Percentiles rank a stretch among this genome's conserved stretches.
Conservation (phyloP, 2,888 invertebrate genomes). For the Drosophila koepferae region DNA sequence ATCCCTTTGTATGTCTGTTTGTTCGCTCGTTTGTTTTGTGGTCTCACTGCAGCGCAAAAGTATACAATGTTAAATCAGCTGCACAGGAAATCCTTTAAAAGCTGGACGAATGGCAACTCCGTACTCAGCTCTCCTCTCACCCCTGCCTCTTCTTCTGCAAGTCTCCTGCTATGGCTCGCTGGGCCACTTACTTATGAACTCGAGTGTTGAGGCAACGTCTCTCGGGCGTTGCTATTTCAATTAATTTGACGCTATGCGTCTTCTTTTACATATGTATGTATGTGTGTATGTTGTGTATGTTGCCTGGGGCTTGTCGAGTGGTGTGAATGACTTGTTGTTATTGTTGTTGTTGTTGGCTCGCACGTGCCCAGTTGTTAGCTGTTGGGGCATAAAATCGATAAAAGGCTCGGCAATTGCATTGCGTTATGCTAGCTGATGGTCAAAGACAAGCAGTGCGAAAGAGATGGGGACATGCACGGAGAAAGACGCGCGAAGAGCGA, state of each 20-base stretch:
- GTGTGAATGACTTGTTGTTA: slow-evolving; percentile 69
- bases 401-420: slow-evolving; percentile 72
- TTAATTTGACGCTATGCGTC: slow-evolving; percentile 54
- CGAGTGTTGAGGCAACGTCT: slow-evolving; percentile 45
- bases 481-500: background rate
- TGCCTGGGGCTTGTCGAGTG: slow-evolving; percentile 34
- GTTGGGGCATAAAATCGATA: slow-evolving; percentile 54
- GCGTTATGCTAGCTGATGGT: slow-evolving; percentile 41
- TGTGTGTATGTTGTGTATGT: slow-evolving; percentile 10
- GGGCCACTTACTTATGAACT: slow-evolving; percentile 56
- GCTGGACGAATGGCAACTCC: slow-evolving; percentile 9
- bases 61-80: slow-evolving; percentile 51
- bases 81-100: slow-evolving; percentile 39
- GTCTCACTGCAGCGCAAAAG: slow-evolving; percentile 50
- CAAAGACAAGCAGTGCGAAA: slow-evolving; percentile 30
- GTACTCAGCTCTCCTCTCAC: no score
- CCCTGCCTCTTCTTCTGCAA: background rate
- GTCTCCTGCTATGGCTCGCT: slow-evolving; percentile 22
- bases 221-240: slow-evolving; percentile 55
- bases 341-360: slow-evolving; percentile 41
- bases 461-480: background rate
- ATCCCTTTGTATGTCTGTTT: slow-evolving; percentile 14
- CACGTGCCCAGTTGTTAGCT: slow-evolving; percentile 60
- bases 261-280: slow-evolving; percentile 35
- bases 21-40: slow-evolving; percentile 16